Evolutionary conservation across 2,797 vertebrate genomes (phyloP).

Genomic region (Danio albolineatus): DNA sequence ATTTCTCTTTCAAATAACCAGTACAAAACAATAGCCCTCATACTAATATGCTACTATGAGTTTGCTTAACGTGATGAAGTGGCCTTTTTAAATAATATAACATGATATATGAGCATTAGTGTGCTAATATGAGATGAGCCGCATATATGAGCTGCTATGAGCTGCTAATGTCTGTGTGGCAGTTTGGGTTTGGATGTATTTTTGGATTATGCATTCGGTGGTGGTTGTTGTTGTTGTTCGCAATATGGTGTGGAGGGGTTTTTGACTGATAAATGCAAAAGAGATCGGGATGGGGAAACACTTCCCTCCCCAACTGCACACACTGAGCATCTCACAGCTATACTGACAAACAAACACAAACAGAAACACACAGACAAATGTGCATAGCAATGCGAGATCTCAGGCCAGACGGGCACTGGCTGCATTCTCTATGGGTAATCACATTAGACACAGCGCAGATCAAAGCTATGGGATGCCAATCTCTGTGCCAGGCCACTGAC

Average conservation of each 20-base stretch:
- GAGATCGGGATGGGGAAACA: not conserved
- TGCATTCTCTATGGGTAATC: conserved; percentile 67
- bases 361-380: conserved; percentile 46
- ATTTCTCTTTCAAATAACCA: not conserved
- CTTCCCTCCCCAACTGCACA: conserved; percentile 2
- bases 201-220: conserved; percentile 11
- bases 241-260: conserved; percentile 25
- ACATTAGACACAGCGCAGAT: conserved; percentile 75
- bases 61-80: too few relatives aligned
- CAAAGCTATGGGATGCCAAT: conserved; percentile 73
- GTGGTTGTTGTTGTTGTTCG: conserved; percentile 1
- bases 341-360: conserved; percentile 59
- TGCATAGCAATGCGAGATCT: conserved; percentile 1
- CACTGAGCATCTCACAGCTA: conserved; percentile 27
- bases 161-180: conserved; percentile 1
- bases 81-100: not conserved
- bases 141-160: not conserved
- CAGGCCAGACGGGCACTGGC: conserved; percentile 20
- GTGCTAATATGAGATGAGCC: conserved; percentile 5
- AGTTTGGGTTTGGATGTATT: conserved; percentile 5
- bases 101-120: conserved; percentile 6
- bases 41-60: not conserved
- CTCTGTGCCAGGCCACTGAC: conserved; percentile 69
- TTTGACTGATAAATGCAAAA: conserved; percentile 31
- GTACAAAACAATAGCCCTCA: not conserved